Percentiles rank a stretch among this genome's conserved stretches.
Evolutionary conservation across 1,140 invertebrate genomes (phyloP).

Genomic region (Listronotus oregonensis): DNA sequence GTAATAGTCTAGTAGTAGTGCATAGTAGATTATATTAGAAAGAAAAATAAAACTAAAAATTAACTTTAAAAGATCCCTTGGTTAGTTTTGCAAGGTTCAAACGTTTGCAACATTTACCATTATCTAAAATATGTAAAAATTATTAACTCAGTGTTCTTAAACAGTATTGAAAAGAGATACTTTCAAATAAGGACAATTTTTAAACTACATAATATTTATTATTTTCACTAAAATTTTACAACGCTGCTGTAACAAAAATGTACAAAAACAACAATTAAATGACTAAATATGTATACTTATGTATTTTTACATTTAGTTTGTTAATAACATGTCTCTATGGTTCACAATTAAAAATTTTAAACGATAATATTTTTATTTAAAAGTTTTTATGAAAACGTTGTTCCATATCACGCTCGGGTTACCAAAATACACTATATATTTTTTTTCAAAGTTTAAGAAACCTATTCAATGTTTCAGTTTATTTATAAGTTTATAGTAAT

Average conservation of each 20-base stretch:
- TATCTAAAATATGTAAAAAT: no score
- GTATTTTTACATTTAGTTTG: constrained; percentile 31
- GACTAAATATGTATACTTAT: constrained; percentile 34
- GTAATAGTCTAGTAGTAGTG: no score
- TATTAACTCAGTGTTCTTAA: constrained; percentile 34
- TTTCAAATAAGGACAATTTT: constrained; percentile 2
- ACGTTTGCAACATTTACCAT: no score
- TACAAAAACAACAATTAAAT: constrained; percentile 40
- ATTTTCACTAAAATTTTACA: constrained; percentile 39
- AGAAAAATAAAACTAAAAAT: no score
- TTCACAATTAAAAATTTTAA: constrained; percentile 31
- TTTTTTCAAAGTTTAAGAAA: no score
- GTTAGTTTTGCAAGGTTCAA: no score
- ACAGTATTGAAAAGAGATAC: constrained; percentile 43
- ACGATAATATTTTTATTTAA: constrained; percentile 25
- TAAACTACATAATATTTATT: constrained; percentile 39
- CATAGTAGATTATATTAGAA: no score
- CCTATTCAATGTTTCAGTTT: no score
- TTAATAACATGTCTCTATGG: constrained; percentile 36
- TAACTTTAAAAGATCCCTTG: no score
- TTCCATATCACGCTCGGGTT: constrained; percentile 14
- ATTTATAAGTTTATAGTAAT: no score
- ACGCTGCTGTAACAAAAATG: constrained; percentile 37
- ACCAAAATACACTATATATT: constrained; percentile 7
- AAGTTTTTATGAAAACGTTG: constrained; percentile 23